These are phyloP conservation scores for Dendrocincla fuliginosa DNA, from an alignment of 2,797 vertebrate species.

Conservation along the genomic window DNA sequence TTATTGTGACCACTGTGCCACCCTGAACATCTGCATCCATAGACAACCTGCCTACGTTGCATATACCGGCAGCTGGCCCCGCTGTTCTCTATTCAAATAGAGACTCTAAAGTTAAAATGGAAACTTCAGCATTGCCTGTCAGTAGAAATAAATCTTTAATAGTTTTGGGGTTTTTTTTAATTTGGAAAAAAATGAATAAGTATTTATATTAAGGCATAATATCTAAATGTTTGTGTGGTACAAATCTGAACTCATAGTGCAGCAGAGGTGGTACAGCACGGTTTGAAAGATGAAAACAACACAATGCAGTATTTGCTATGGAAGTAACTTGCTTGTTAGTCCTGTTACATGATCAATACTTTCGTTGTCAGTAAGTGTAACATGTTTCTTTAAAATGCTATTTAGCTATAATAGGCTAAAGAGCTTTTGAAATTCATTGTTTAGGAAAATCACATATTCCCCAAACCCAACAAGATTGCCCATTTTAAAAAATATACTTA, in stretches of 20 bases:
- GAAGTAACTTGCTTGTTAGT: slow-evolving; percentile 23
- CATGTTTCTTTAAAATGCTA: slow-evolving; percentile 40
- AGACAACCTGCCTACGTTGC: background rate
- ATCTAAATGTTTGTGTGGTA: background rate
- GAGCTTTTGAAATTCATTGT: slow-evolving; percentile 44
- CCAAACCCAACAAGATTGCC: background rate
- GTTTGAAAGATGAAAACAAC: background rate
- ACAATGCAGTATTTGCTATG: background rate
- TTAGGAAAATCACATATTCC: background rate
- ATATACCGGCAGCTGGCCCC: background rate
- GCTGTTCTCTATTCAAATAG: background rate
- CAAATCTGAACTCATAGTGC: background rate
- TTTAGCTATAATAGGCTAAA: slow-evolving; percentile 40
- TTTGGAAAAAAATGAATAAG: background rate
- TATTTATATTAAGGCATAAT: background rate
- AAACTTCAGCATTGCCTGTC: background rate
- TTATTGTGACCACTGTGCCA: background rate
- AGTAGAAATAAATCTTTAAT: background rate
- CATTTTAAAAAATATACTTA: background rate
- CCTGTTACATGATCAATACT: slow-evolving; percentile 27
- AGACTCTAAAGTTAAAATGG: background rate
- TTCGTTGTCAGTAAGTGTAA: slow-evolving; percentile 33
- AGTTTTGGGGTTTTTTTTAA: background rate
- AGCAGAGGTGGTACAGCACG: background rate
- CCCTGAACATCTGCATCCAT: background rate